Conservation (phyloP, 2,888 invertebrate species). For the Apotomis capreana region DNA sequence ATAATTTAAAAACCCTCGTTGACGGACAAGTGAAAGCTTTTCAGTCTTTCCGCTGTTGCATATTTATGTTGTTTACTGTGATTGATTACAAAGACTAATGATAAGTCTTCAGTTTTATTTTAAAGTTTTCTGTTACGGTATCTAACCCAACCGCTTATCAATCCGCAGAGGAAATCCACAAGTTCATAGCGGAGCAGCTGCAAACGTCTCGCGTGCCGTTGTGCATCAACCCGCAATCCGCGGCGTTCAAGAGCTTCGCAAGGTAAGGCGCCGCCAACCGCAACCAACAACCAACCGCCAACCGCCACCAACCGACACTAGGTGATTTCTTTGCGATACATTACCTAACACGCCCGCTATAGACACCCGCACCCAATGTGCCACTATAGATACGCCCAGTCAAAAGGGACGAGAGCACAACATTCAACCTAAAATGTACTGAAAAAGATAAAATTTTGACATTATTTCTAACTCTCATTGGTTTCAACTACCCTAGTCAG, state of each 20-base stretch:
- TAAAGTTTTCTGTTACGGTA: background rate
- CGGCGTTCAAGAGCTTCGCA: conserved; percentile 99
- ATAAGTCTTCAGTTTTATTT: background rate
- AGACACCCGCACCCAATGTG: conserved; percentile 78
- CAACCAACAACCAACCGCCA: conserved; percentile 55
- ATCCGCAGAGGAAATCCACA: conserved; percentile 97
- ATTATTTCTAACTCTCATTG: background rate
- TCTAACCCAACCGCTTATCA: conserved; percentile 16
- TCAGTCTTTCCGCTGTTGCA: too few relatives aligned
- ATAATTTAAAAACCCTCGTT: too few relatives aligned
- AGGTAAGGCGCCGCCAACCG: conserved; percentile 89
- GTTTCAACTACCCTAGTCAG: background rate
- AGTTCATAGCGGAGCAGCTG: conserved; percentile 98
- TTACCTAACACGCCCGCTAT: conserved; percentile 65
- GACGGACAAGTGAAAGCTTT: too few relatives aligned
- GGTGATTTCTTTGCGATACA: conserved; percentile 83
- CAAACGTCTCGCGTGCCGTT: conserved; percentile 98
- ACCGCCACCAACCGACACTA: conserved; percentile 76
- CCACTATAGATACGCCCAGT: conserved; percentile 53
- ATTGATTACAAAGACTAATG: too few relatives aligned
- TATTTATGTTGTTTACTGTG: too few relatives aligned
- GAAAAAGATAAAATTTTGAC: background rate
- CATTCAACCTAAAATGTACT: background rate
- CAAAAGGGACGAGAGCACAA: conserved; percentile 33
- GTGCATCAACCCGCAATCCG: conserved; percentile 99